Evolutionary conservation across 1,140 invertebrate species (phyloP).

Genomic region (Drosophila seguyi): DNA sequence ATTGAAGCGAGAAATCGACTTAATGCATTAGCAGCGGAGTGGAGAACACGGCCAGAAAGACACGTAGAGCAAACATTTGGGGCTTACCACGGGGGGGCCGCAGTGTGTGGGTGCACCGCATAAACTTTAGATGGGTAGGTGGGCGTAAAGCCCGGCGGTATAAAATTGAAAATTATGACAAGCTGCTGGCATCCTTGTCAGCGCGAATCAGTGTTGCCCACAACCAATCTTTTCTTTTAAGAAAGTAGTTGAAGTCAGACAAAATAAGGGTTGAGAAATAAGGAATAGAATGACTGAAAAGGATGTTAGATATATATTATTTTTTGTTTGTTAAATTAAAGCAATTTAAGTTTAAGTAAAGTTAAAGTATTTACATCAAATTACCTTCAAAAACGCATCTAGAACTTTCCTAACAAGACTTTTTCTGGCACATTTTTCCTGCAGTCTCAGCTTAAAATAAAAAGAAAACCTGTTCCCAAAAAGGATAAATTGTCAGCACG

Average conservation of each 20-base stretch:
- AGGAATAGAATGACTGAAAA: not conserved
- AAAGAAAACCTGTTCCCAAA: not conserved
- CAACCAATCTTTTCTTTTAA: not conserved
- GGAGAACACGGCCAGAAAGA: slow-evolving; percentile 45
- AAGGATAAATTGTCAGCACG: slow-evolving; percentile 8
- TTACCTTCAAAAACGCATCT: not conserved
- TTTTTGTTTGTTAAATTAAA: too few relatives aligned
- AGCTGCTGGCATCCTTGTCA: slow-evolving; percentile 34
- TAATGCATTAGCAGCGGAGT: slow-evolving; percentile 69
- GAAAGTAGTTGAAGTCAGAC: not conserved
- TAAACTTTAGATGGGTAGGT: slow-evolving; percentile 7
- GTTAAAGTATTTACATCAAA: not conserved
- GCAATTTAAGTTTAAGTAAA: not conserved
- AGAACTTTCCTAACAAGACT: not conserved
- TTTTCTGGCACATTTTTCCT: not conserved
- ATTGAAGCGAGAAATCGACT: slow-evolving; percentile 79
- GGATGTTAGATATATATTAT: not conserved
- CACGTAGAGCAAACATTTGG: slow-evolving; percentile 75
- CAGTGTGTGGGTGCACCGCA: not conserved
- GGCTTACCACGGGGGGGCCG: slow-evolving; percentile 47
- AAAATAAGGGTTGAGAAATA: not conserved
- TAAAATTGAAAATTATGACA: slow-evolving; percentile 48
- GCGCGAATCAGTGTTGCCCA: slow-evolving; percentile 6
- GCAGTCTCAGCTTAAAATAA: not conserved
- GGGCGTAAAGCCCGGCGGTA: slow-evolving; percentile 33